A percentile compares a stretch with the other conserved stretches of the same genome.
These are phyloP conservation scores for Dreissena polymorpha DNA, from an alignment of 1,140 invertebrate species.

Conservation along the genomic window DNA sequence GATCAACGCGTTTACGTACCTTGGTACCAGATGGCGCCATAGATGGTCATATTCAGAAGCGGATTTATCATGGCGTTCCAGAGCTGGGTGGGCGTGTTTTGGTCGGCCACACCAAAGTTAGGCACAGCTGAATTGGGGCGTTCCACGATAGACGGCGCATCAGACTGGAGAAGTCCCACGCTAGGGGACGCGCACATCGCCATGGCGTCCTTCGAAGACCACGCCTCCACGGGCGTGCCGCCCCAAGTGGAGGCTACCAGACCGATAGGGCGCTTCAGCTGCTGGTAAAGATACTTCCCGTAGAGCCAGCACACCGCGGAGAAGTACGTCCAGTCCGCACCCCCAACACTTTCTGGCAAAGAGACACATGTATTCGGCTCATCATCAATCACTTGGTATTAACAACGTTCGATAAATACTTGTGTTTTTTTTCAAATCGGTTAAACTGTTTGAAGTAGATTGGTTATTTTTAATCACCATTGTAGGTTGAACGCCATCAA, in stretches of 20 bases:
- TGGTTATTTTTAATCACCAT: too few species aligned
- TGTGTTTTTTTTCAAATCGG: too few species aligned
- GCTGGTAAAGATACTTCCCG: slow-evolving; percentile 68
- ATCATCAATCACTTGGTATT: too few species aligned
- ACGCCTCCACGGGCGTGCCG: slow-evolving; percentile 71
- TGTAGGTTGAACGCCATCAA: too few species aligned
- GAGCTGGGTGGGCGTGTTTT: slow-evolving; percentile 39
- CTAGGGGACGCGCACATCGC: slow-evolving; percentile 53
- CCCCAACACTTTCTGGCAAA: slow-evolving; percentile 44
- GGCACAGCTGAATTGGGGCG: background rate
- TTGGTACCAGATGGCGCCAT: slow-evolving; percentile 76
- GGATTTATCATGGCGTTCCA: slow-evolving; percentile 76
- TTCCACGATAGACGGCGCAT: background rate
- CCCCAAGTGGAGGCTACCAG: slow-evolving; percentile 70
- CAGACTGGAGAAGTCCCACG: background rate
- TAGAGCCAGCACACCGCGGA: slow-evolving; percentile 77
- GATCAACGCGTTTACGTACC: slow-evolving; percentile 54
- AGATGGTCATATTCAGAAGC: slow-evolving; percentile 68
- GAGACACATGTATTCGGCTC: background rate
- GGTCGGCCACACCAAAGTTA: background rate
- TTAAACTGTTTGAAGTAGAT: too few species aligned
- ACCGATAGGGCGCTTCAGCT: slow-evolving; percentile 70
- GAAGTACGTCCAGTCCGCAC: slow-evolving; percentile 64
- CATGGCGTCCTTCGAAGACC: slow-evolving; percentile 68
- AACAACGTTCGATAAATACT: too few species aligned